Percentiles rank a stretch among this genome's conserved stretches.
phyloP scores from a whole-genome alignment of 2,888 invertebrate genomes.

The Campoletis raptor region DNA sequence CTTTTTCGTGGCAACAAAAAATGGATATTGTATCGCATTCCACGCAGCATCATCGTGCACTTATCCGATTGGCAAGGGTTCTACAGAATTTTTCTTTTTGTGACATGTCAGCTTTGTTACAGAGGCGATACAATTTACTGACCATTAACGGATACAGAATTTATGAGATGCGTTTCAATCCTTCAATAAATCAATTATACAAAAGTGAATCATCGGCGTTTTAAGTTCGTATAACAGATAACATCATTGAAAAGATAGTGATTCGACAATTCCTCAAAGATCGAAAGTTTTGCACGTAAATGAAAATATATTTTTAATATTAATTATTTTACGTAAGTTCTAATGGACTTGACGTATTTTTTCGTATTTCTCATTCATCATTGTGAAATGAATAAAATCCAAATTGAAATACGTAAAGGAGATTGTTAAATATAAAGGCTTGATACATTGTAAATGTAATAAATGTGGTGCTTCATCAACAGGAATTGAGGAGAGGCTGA shows the following conservation, averaged over 20 bases:
- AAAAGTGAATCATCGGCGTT: neutral
- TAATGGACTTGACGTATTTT: neutral
- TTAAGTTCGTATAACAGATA: neutral
- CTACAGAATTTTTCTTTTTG: conserved; percentile 49
- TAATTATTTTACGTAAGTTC: neutral
- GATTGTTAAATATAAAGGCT: conserved; percentile 30
- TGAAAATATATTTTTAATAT: neutral
- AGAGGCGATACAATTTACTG: conserved; percentile 39
- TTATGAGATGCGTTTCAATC: conserved; percentile 15
- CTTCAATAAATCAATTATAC: neutral
- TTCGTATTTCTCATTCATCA: conserved; percentile 2
- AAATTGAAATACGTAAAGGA: conserved; percentile 26
- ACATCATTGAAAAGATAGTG: neutral
- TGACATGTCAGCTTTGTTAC: conserved; percentile 14
- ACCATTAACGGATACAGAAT: conserved; percentile 19
- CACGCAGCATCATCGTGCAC: conserved; percentile 56
- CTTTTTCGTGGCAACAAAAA: conserved; percentile 27
- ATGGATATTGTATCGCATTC: conserved; percentile 61
- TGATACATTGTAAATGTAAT: conserved; percentile 52
- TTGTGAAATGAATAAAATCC: conserved; percentile 10
- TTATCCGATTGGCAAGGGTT: conserved; percentile 67
- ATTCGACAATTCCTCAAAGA: neutral
- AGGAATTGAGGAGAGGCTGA: conserved; percentile 54
- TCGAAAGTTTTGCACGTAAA: neutral
- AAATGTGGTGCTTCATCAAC: conserved; percentile 63